Evolutionary conservation across 1,140 invertebrate species (phyloP).

Genomic region (Chrysopa pallens): DNA sequence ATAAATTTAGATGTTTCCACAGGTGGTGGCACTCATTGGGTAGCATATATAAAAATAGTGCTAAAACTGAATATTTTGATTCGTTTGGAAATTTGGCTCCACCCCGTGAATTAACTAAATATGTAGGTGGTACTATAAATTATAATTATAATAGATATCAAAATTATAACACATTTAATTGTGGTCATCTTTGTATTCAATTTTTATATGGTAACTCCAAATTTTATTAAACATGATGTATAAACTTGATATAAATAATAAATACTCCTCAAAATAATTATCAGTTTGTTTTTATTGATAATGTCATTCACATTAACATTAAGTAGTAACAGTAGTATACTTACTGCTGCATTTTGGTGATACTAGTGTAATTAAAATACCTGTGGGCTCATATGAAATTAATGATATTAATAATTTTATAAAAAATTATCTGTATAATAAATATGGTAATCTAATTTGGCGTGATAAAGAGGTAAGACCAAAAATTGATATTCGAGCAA

Average conservation of each 20-base stretch:
- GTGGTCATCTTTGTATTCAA: no score
- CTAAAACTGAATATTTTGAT: slow-evolving; percentile 10
- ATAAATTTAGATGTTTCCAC: slow-evolving; percentile 10
- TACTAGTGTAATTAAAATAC: slow-evolving; percentile 13
- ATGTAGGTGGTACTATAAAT: slow-evolving; percentile 6
- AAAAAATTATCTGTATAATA: no score
- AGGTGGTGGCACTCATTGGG: slow-evolving; percentile 13
- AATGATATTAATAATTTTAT: slow-evolving; percentile 3
- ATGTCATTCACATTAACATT: slow-evolving; percentile 5
- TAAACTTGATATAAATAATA: slow-evolving; percentile 7
- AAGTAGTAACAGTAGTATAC: slow-evolving; percentile 9
- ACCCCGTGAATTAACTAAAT: slow-evolving; percentile 13
- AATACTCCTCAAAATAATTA: slow-evolving; percentile 5
- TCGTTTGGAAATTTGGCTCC: slow-evolving; percentile 17
- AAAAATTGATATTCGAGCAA: slow-evolving; percentile 1
- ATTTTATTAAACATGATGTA: no score
- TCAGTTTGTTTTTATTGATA: slow-evolving; percentile 15
- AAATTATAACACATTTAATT: no score
- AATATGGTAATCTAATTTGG: not conserved
- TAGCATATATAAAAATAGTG: slow-evolving; percentile 12
- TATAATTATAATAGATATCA: slow-evolving; percentile 7
- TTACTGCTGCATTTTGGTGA: slow-evolving; percentile 4
- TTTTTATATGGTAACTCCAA: no score
- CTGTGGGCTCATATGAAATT: slow-evolving; percentile 2
- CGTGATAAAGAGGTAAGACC: no score